Evolutionary conservation across 2,797 vertebrate genomes (phyloP).

Genomic region (Bucorvus abyssinicus): DNA sequence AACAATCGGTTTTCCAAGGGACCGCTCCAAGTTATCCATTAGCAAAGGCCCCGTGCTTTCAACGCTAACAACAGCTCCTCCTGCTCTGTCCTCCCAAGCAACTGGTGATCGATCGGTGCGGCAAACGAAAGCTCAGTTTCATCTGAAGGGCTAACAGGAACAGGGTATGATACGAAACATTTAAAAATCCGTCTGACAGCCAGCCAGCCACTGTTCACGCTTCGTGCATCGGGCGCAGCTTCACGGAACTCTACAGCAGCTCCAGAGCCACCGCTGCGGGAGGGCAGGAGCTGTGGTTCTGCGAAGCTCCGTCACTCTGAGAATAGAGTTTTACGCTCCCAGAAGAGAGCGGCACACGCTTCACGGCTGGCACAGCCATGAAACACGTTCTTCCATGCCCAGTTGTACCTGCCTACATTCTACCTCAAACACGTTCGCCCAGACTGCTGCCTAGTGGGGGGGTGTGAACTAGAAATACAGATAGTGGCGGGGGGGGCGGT

Average conservation of each 20-base stretch:
- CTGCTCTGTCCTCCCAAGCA: not conserved
- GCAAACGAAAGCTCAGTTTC: constrained; percentile 2
- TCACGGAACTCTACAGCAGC: not conserved
- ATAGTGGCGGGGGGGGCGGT: accelerated
- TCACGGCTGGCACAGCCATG: not conserved
- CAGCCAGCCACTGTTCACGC: not conserved
- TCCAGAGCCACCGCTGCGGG: not conserved
- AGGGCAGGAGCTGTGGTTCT: not conserved
- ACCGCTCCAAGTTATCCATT: not conserved
- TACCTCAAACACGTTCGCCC: not conserved
- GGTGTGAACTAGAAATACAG: too few relatives aligned
- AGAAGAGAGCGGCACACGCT: not conserved
- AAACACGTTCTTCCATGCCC: not conserved
- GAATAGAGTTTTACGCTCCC: not conserved
- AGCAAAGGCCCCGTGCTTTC: not conserved
- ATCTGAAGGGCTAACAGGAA: not conserved
- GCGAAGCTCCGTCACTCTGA: not conserved
- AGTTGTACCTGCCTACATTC: not conserved
- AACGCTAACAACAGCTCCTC: not conserved
- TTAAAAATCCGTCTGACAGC: not conserved
- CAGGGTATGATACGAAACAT: not conserved
- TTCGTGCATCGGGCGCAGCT: not conserved
- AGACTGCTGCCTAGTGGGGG: not conserved
- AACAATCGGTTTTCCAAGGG: not conserved
- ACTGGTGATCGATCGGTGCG: not conserved